Percentiles rank a stretch among this genome's conserved stretches.
Conservation (phyloP, 1,140 invertebrate species). For the Portunus trituberculatus region DNA sequence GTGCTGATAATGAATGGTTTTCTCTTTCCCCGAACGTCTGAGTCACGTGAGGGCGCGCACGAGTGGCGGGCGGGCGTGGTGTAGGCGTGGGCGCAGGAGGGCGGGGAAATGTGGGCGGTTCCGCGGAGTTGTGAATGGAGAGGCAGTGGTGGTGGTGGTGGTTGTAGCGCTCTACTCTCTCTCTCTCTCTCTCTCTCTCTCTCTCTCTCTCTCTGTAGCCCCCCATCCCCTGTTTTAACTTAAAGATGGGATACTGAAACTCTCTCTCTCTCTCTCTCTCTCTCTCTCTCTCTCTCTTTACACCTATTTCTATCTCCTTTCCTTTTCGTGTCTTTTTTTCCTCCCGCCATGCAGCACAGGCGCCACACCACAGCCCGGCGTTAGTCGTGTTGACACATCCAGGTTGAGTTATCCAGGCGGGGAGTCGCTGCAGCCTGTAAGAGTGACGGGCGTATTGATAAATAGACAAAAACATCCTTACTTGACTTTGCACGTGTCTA, state of each 20-base stretch:
- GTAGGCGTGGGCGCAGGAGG: not conserved
- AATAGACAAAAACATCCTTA: too few relatives aligned
- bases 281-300: not conserved
- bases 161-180: not conserved
- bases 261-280: conserved; percentile 35
- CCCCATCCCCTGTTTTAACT: not conserved
- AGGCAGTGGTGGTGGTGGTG: not conserved
- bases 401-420: too few relatives aligned
- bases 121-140: conserved; percentile 45
- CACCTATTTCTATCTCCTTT: conserved; percentile 5
- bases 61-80: not conserved
- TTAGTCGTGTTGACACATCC: too few relatives aligned
- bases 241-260: conserved; percentile 22
- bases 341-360: not conserved
- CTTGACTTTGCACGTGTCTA: too few relatives aligned
- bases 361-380: too few relatives aligned
- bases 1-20: too few relatives aligned
- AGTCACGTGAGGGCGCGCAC: not conserved
- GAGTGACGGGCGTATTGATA: too few relatives aligned
- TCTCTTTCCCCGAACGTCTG: too few relatives aligned
- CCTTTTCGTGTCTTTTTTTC: conserved; percentile 15
- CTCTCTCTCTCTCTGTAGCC: too few relatives aligned
- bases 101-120: not conserved
- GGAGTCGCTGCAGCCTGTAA: too few relatives aligned
- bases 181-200: too few relatives aligned